Evolutionary conservation across 2,113 vertebrate genomes (phyloP).

Genomic region (Salvator merianae): DNA sequence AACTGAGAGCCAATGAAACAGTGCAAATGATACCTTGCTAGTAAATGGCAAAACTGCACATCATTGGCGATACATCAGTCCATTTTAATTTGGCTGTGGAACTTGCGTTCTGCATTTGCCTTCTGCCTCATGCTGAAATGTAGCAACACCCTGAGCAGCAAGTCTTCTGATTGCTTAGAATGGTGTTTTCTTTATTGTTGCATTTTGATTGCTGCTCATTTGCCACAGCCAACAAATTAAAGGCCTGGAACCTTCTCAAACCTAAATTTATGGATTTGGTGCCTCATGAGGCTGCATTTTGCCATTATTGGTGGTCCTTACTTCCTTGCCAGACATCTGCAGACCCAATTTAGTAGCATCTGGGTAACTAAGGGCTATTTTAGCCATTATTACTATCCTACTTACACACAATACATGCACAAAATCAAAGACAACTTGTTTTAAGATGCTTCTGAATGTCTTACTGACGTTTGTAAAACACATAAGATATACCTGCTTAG

Average conservation of each 20-base stretch:
- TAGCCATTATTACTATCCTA: no score
- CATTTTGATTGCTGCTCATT: constrained; percentile 27
- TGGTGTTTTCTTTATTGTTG: not conserved
- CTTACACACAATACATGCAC: not conserved
- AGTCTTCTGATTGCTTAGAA: not conserved
- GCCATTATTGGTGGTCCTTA: not conserved
- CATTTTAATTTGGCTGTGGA: not conserved
- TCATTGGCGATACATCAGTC: not conserved
- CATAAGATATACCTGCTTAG: not conserved
- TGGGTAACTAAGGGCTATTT: constrained; percentile 6
- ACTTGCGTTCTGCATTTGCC: not conserved
- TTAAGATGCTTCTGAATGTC: not conserved
- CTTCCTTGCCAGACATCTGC: not conserved
- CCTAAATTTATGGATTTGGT: constrained; percentile 4
- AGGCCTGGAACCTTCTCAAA: not conserved
- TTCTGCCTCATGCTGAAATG: not conserved
- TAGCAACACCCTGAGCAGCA: not conserved
- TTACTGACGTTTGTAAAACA: not conserved
- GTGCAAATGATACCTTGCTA: not conserved
- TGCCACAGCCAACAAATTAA: constrained; percentile 9
- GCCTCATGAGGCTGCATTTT: constrained; percentile 11
- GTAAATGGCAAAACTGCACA: not conserved
- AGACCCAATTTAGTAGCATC: not conserved
- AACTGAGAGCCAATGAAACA: not conserved
- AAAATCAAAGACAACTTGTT: not conserved